Base-by-base conservation (phyloP, 64 coral and sea anemone species). In the Platygyra sinensis region DNA sequence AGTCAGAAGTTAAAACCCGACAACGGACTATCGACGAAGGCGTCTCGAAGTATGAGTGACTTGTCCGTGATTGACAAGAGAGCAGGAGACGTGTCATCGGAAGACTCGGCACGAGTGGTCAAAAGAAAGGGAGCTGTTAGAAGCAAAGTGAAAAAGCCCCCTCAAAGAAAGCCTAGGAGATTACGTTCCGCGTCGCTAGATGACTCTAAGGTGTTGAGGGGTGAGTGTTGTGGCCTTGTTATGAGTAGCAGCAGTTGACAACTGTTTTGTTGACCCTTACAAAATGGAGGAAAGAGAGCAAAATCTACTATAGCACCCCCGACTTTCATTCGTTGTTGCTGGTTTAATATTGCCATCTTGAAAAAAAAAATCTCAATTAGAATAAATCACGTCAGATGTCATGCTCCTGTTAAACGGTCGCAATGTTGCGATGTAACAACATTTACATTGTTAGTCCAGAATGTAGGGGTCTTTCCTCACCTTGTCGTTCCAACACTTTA, bases 161-260 rank as follows among this genome's bases (percentile, higher is more conserved):
- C 81, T 85, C 62, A 85, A 33, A 77, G 74, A 50, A 77, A 30
- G 17, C 79, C 61, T 19, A 92, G 46, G 27, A 93, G 95, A 78
- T 86, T 93, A 46, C 80, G 95, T 55, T 97, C 95, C 29, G 95
- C 95, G 10, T 97, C 95, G 5, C 79, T 97, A 46, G 88, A 93
- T 83, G 95, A 96, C 14, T 52, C 82, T 52, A 96, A 87, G 62
- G 82, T 78, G 20, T 52, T 93, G 38, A 93, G 62, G 91, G 95
- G 95, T 97, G 60, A 52, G 88, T 92, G 51, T 51, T 19, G 39
- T 76, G 36, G 36, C 27, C n/a, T 28, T 27, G 18, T 39, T 5
- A 11, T 29, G 0, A 80, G 39, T 54, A 14, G 10, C 22, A 52
- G 55, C 25, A n/a, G n/a, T 27, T 24, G 22, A 69, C 65, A 27